A percentile compares a stretch with the other conserved stretches of the same genome.
Evolutionary conservation across 2,113 vertebrate genomes (phyloP).

Genomic region (Podiceps cristatus): DNA sequence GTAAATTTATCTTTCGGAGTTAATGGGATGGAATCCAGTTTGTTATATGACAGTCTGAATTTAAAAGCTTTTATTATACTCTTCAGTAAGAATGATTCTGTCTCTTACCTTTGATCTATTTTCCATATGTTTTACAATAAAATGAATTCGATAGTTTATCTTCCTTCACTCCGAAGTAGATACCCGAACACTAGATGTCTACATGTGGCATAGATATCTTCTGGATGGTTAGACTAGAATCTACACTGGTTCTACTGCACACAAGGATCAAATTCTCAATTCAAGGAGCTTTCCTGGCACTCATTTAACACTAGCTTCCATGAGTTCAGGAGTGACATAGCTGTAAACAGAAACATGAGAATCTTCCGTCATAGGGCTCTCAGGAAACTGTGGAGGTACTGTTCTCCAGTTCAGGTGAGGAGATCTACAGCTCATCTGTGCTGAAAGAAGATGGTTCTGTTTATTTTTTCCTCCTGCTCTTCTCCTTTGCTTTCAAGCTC

Average conservation of each 20-base stretch:
- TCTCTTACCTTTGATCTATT: background rate
- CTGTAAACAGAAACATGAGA: background rate
- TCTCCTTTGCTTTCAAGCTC: background rate
- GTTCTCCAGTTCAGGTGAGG: background rate
- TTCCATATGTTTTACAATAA: background rate
- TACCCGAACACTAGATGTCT: background rate
- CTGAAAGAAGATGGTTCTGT: background rate
- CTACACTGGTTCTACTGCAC: background rate
- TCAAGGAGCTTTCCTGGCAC: background rate
- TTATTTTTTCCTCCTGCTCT: background rate
- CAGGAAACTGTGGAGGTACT: background rate
- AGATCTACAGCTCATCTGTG: background rate
- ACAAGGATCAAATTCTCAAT: background rate
- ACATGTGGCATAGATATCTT: background rate
- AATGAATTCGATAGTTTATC: background rate
- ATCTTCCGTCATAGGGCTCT: background rate
- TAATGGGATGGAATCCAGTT: background rate
- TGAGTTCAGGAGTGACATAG: background rate
- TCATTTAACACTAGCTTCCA: background rate
- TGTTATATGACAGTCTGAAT: background rate
- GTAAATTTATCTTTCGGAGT: constrained; percentile 2
- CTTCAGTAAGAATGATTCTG: background rate
- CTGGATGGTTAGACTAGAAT: background rate
- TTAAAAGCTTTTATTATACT: background rate
- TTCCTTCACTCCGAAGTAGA: background rate